Evolutionary conservation across 2,113 vertebrate species (phyloP), one percentile per base, ranked within the genome.

Genomic region (Garra rufa): DNA sequence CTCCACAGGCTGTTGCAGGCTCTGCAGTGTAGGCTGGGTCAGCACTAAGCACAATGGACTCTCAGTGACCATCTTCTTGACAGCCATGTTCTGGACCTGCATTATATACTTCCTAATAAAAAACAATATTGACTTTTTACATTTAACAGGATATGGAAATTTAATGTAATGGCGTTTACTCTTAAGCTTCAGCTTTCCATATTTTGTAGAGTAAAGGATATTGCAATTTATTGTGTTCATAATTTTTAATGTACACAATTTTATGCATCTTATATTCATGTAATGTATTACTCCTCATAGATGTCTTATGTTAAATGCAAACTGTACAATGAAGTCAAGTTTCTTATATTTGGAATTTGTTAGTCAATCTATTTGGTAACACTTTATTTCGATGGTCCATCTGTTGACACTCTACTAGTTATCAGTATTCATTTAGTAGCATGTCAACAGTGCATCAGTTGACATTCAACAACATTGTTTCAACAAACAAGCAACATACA

Each of bases 1-100:
- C 81, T 74, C 81, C 69, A 74, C 81, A 83, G 81, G 81, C 50
- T 59, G 26, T 43, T 17, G 30, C 50, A 74, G 69, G 34, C 69
- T 83, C 67, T 83, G 38, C 67, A 28, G 34, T 67, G 5, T 59
- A 73, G 14, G 44, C 48, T 30, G 50, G 55, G 48, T 50, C 48
- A 50, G 13, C 48, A 50, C 48, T 50, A 50, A 14, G 15, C 48
- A 50, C 48, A 50, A 30, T 71, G 67, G 67, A 82, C 50, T 57
- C 34, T 71, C 69, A 24, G 28, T 73, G 48, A 73, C 41, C 69
- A 73, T 71, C 69, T 82, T 30, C 69, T 24, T 82, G 28, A 44
- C 67, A 59, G 38, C 67, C 67, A 82, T 82, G 14, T 41, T 73
- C 21, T 82, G 81, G 81, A 82, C 43, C 69, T 59, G 50, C 30